Percentiles rank a stretch among this genome's conserved stretches.
phyloP scores from a whole-genome alignment of 2,888 invertebrate species.

The Tinea trinotella region DNA sequence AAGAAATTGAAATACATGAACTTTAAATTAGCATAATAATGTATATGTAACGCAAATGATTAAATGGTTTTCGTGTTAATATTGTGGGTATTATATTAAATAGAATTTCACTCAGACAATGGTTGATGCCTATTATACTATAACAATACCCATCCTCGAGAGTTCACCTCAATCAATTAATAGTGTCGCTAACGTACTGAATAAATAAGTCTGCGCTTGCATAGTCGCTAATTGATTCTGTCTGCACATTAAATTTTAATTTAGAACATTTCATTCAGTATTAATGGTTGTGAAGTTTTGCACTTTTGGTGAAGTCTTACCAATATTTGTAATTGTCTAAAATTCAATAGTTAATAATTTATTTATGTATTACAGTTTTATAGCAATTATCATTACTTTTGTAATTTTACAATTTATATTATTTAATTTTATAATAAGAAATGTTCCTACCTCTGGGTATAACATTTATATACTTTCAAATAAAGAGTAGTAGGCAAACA shows the following conservation, averaged over 20 bases:
- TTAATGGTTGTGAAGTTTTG: neutral
- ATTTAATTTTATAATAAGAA: too few relatives aligned
- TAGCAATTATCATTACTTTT: too few relatives aligned
- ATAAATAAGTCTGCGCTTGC: neutral
- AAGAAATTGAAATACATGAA: too few relatives aligned
- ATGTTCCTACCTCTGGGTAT: too few relatives aligned
- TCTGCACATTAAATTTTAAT: neutral
- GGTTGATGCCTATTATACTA: neutral
- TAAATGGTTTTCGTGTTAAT: too few relatives aligned
- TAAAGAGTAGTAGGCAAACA: too few relatives aligned
- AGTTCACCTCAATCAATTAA: constrained; percentile 2
- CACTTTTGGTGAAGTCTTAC: neutral
- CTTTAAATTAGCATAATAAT: too few relatives aligned
- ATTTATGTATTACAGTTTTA: too few relatives aligned
- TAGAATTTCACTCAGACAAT: neutral
- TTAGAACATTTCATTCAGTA: neutral
- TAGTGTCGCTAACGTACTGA: neutral
- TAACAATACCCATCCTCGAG: neutral
- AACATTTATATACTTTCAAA: too few relatives aligned
- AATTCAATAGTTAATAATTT: too few relatives aligned
- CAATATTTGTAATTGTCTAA: neutral
- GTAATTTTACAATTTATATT: too few relatives aligned
- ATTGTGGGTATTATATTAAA: neutral
- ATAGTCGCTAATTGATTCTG: constrained; percentile 5
- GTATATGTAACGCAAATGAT: too few relatives aligned